Base-by-base conservation (phyloP, 2,888 invertebrate genomes). In the Dolomedes plantarius region DNA sequence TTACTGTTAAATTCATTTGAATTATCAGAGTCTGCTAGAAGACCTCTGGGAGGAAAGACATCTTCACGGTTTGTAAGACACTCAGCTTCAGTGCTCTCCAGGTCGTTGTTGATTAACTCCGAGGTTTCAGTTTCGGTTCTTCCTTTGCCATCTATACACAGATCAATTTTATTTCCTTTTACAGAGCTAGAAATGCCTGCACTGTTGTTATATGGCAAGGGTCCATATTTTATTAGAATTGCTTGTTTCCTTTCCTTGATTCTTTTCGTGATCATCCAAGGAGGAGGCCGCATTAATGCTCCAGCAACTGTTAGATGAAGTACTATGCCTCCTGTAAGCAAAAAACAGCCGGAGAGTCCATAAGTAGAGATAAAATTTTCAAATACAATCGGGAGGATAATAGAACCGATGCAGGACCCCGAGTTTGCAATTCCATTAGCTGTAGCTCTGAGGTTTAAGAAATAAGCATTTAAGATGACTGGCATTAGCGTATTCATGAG, bases 341-440 rank as follows among this genome's bases (percentile, higher is more conserved):
- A 77, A 32, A 89, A 89, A 39, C 82, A 71, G n/a, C 87, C 87
- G 7, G 86, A 50, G 0, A 89, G 75, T 11, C 86, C 87, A 19
- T 87, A 89, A 11, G 78, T n/a, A 3, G 32, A 64, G 9, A 89
- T 74, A 67, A 88, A 64, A 9, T 73, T 36, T 16, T 87, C 88
- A 9, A 87, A 76, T 1, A 88, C 41, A 11, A 86, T 71, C 1
- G 89, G 88, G 19, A 89, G 71, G 1, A 88, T 64, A 23, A 89
- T 82, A 3, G 89, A 87, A 1, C 89, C 89, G 3, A 89, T 31
- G 6, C 89, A 88, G 1, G 87, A 87, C 27, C 89, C 89, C 6
- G 89, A 81, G 16, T 80, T 87, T 0, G 89, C 85, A 1, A 89
- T 88, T 13, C 89, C 89, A 23, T 81, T 87, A 0, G 89, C 89